These are phyloP conservation scores for Belonocnema kinseyi DNA, from an alignment of 1,140 invertebrate species.

Conservation along the genomic window DNA sequence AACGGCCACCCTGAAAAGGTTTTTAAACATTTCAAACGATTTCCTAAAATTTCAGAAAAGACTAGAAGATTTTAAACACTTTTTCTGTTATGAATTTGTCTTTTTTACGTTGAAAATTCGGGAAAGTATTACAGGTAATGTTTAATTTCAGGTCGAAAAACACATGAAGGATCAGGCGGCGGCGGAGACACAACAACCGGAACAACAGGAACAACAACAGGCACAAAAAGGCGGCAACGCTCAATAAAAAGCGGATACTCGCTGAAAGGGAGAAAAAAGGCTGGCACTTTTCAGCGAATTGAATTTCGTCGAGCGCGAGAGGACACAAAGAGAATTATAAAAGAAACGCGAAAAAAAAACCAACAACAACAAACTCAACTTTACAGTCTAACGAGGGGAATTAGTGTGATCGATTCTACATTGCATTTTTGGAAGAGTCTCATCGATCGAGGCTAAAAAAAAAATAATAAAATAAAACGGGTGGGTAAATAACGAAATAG, in stretches of 20 bases:
- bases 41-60: too few species aligned
- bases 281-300: conserved; percentile 38
- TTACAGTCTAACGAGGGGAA: conserved; percentile 37
- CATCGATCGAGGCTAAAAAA: conserved; percentile 39
- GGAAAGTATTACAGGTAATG: too few species aligned
- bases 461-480: conserved; percentile 41
- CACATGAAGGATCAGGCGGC: conserved; percentile 77
- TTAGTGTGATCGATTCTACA: conserved; percentile 39
- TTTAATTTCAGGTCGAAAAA: conserved; percentile 77
- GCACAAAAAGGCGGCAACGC: conserved; percentile 65
- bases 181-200: conserved; percentile 58
- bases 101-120: too few species aligned
- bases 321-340: neutral
- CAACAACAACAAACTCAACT: conserved; percentile 37
- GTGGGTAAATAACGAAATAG: conserved; percentile 41
- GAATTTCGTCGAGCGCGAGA: conserved; percentile 16
- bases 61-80: too few species aligned
- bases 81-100: too few species aligned
- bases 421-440: conserved; percentile 44
- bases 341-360: conserved; percentile 18
- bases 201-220: conserved; percentile 61
- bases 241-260: conserved; percentile 66
- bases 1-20: too few species aligned
- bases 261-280: conserved; percentile 49
- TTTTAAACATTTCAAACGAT: too few species aligned